These are phyloP conservation scores for Troides aeacus DNA, from an alignment of 2,888 invertebrate genomes.

Conservation along the genomic window DNA sequence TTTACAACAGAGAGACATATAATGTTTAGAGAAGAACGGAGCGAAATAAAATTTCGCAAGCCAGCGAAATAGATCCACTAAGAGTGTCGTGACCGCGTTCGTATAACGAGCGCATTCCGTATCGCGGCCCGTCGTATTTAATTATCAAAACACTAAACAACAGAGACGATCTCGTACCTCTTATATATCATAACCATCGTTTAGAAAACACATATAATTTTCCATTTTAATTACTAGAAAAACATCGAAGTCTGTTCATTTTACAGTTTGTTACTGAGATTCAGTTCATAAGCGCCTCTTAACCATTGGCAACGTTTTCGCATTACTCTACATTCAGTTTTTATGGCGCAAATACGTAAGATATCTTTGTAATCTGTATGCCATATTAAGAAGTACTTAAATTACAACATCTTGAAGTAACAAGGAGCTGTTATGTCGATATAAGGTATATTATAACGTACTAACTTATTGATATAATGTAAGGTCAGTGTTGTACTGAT, in stretches of 20 bases:
- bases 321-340: slow-evolving; percentile 24
- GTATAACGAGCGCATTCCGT: slow-evolving; percentile 24
- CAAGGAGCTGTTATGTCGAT: slow-evolving; percentile 25
- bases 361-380: slow-evolving; percentile 28
- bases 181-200: slow-evolving; percentile 8
- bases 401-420: slow-evolving; percentile 26
- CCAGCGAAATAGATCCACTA: slow-evolving; percentile 24
- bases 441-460: slow-evolving; percentile 10
- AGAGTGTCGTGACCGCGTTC: slow-evolving; percentile 29
- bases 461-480: slow-evolving; percentile 28
- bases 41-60: slow-evolving; percentile 30
- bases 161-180: slow-evolving; percentile 16
- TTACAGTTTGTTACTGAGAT: slow-evolving; percentile 10
- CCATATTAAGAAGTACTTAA: slow-evolving; percentile 26
- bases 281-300: slow-evolving; percentile 1
- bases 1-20: slow-evolving; percentile 17
- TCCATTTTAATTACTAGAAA: slow-evolving; percentile 21
- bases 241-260: slow-evolving; percentile 10
- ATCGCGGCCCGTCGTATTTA: slow-evolving; percentile 23
- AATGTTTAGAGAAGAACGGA: slow-evolving; percentile 5
- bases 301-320: slow-evolving; percentile 8
- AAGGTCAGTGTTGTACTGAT: slow-evolving; percentile 51
- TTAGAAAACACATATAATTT: slow-evolving; percentile 1
- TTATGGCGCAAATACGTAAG: slow-evolving; percentile 25
- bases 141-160: slow-evolving; percentile 25